Percentiles rank a stretch among this genome's conserved stretches.
Conservation (phyloP, 2,113 vertebrate species). For the Rhabdornis inornatus region DNA sequence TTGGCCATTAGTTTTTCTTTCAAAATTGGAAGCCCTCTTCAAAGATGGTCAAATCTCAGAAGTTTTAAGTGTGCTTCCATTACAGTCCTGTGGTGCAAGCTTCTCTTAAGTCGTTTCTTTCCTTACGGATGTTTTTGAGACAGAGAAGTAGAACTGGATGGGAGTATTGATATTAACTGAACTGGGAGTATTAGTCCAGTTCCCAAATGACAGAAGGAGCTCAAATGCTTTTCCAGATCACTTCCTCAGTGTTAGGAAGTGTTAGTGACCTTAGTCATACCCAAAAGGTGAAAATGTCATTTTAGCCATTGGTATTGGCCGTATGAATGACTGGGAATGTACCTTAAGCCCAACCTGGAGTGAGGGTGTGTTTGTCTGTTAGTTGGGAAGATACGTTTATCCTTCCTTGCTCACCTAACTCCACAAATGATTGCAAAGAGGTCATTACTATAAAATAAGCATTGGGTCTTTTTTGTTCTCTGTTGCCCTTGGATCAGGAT, state of each 20-base stretch:
- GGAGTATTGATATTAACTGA: neutral
- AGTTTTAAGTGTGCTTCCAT: neutral
- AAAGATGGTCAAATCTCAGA: neutral
- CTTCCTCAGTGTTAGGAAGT: neutral
- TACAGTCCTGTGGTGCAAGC: neutral
- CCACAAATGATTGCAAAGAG: neutral
- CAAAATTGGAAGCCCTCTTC: constrained; percentile 5
- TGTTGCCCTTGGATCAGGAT: neutral
- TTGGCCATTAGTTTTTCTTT: constrained; percentile 36
- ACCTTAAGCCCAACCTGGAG: neutral
- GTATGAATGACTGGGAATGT: neutral
- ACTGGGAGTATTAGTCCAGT: neutral
- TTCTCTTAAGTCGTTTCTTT: neutral
- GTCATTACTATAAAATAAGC: neutral
- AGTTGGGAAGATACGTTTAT: neutral
- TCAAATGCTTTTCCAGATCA: neutral
- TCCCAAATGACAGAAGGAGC: neutral
- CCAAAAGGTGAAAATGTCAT: neutral
- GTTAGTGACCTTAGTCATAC: neutral
- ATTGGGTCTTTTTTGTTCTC: neutral
- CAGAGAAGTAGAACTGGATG: neutral
- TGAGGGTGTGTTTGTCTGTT: neutral
- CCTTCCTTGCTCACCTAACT: neutral
- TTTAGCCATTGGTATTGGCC: neutral
- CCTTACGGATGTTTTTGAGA: neutral